These are phyloP conservation scores for Campoplex capitator DNA, from an alignment of 2,888 invertebrate species.

Conservation along the genomic window DNA sequence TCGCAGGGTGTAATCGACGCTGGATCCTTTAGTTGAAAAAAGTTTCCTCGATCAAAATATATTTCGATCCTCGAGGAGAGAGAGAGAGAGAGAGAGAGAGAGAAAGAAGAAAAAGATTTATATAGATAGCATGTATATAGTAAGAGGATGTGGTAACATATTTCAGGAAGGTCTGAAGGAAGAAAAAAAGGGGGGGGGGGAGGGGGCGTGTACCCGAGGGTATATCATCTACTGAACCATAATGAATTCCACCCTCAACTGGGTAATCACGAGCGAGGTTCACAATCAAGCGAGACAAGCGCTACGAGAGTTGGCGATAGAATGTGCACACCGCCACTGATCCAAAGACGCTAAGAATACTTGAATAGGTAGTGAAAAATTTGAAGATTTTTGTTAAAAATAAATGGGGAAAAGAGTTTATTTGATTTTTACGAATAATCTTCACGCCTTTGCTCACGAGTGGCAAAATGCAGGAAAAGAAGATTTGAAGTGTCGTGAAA, in stretches of 20 bases:
- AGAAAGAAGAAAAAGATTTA: neutral
- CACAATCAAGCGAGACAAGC: slow-evolving; percentile 61
- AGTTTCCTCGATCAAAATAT: neutral
- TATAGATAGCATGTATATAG: neutral
- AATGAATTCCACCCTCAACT: slow-evolving; percentile 83
- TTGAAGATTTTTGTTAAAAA: neutral
- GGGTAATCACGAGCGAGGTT: slow-evolving; percentile 79
- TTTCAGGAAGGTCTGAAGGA: slow-evolving; percentile 49
- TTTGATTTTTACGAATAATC: neutral
- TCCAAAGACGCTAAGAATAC: neutral
- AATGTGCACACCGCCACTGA: slow-evolving; percentile 9
- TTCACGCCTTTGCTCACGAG: neutral
- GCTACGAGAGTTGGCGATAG: slow-evolving; percentile 33
- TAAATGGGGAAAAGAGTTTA: neutral
- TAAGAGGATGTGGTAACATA: slow-evolving; percentile 26
- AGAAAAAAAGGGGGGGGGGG: slow-evolving; percentile 34
- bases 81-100: neutral
- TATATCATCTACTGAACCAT: slow-evolving; percentile 75
- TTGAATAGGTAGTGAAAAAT: neutral
- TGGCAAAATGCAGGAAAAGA: neutral
- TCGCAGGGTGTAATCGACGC: too few species aligned
- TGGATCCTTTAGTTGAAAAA: neutral
- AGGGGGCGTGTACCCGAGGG: slow-evolving; percentile 73
- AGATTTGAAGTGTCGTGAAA: neutral
- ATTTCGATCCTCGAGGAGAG: neutral